Base-by-base conservation (phyloP, 2,888 invertebrate species). In the Sphaerophoria rueppellii region DNA sequence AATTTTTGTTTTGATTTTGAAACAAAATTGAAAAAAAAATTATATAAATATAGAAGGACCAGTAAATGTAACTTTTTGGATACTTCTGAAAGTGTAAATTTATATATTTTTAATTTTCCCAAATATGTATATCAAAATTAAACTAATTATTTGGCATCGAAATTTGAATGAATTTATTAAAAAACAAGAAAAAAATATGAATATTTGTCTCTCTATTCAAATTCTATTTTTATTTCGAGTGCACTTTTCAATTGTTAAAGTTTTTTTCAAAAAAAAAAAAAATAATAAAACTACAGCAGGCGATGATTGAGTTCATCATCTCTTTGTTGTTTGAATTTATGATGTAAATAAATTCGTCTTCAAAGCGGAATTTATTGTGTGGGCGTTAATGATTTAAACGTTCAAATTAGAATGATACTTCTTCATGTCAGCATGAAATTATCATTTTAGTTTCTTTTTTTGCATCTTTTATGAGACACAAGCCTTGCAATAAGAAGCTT, bases 351-450 rank as follows among this genome's bases (percentile, higher is more conserved):
- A 24, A 50, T 35, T 6, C 54, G 32, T 54, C 37, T 54, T 52
- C 48, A 35, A 50, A 58, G 43, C 12, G 54, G 32, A 58, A 40
- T 60, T n/a, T 7, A 52, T 32, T 46, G 6, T 16, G 78, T 78
- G 70, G 73, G 78, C 46, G 82, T 70, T 74, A 40, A 77, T 16
- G 40, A 57, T 52, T 6, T 32, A 9, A 12, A 40, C 24, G 40
- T 35, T 35, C 57, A 73, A 34, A 73, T 73, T 55, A 55, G 57
- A 50, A 16, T 63, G 63, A 52, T 70, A 50, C 58, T 71, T 60
- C 32, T 52, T 32, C 34, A 24, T 63, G 61, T 73, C 73, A 73
- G 12, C 35, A 61, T 63, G 34, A 40, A 24, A 24, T 24, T 32
- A n/a, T 40, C 9, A n/a, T n/a, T 46, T 2, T 12, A 58, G 6